Percentiles rank a stretch among this genome's conserved stretches.
phyloP scores from a whole-genome alignment of 2,888 invertebrate species.

The Conistra vaccinii region DNA sequence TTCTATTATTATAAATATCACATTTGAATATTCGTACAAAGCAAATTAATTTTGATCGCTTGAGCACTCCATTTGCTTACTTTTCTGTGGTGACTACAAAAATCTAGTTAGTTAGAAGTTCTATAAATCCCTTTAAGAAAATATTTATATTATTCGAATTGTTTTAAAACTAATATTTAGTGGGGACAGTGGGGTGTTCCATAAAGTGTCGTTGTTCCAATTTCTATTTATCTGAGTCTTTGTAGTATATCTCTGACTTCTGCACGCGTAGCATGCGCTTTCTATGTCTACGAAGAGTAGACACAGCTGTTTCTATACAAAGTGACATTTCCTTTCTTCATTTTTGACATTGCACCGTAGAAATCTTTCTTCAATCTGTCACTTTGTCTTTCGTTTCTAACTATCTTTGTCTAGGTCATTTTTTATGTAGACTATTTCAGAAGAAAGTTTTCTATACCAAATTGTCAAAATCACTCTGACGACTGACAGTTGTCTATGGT shows the following conservation, averaged over 20 bases:
- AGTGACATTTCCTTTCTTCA: too few relatives aligned
- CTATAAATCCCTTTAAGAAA: not conserved
- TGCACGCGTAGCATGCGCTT: too few relatives aligned
- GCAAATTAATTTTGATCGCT: not conserved
- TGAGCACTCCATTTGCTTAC: constrained; percentile 1
- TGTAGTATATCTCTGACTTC: constrained; percentile 23
- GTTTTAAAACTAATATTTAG: constrained; percentile 10
- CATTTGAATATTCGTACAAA: not conserved
- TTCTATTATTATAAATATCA: not conserved
- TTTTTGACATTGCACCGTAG: too few relatives aligned
- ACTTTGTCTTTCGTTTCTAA: too few relatives aligned
- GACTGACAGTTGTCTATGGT: too few relatives aligned
- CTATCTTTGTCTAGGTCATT: too few relatives aligned
- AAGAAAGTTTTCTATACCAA: too few relatives aligned
- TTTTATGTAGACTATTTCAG: too few relatives aligned
- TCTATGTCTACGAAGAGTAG: too few relatives aligned
- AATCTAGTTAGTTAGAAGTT: not conserved
- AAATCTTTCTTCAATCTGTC: too few relatives aligned
- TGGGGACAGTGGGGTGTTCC: constrained; percentile 48
- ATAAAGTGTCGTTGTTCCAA: constrained; percentile 21
- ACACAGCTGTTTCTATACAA: too few relatives aligned
- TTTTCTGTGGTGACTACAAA: constrained; percentile 4
- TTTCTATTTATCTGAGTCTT: constrained; percentile 32
- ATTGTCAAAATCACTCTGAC: too few relatives aligned
- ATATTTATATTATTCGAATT: not conserved